phyloP scores from a whole-genome alignment of 2,113 vertebrate species.

The Scophthalmus maximus region DNA sequence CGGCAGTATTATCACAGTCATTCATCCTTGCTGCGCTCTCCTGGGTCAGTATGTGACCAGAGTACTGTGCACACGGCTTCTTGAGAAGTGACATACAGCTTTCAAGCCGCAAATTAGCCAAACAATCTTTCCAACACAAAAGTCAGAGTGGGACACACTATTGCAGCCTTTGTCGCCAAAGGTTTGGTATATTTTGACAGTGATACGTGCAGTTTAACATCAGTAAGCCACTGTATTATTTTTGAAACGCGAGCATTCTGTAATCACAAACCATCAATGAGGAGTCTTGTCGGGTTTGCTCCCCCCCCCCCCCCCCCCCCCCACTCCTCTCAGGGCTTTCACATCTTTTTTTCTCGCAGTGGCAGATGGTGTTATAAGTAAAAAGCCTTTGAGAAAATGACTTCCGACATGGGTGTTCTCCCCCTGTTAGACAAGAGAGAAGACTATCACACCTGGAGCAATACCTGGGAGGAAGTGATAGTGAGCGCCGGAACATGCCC shows the following conservation, averaged over 20 bases:
- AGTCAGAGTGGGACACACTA: slow-evolving; percentile 7
- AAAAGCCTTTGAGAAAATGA: slow-evolving; percentile 18
- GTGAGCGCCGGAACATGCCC: background rate
- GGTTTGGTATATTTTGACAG: background rate
- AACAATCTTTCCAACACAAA: slow-evolving; percentile 53
- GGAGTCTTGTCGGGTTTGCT: background rate
- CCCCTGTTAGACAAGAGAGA: slow-evolving; percentile 2
- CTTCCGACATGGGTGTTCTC: slow-evolving; percentile 12
- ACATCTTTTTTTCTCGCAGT: background rate
- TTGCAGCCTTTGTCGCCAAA: slow-evolving; percentile 2
- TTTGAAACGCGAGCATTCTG: background rate
- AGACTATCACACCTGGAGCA: slow-evolving; percentile 13
- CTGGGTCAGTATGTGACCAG: slow-evolving; percentile 61
- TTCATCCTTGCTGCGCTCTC: slow-evolving; percentile 71
- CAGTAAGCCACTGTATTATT: background rate
- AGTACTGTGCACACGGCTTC: slow-evolving; percentile 49
- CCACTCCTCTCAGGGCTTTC: slow-evolving; percentile 5
- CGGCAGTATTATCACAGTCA: slow-evolving; percentile 62
- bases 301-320: background rate
- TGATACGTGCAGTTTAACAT: background rate
- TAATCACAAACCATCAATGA: background rate
- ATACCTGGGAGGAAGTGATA: background rate
- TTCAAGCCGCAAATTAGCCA: slow-evolving; percentile 61
- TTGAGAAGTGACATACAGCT: slow-evolving; percentile 61
- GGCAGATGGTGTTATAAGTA: slow-evolving; percentile 31